Evolutionary conservation across 2,113 vertebrate genomes (phyloP).

Genomic region (Colinus virginianus): DNA sequence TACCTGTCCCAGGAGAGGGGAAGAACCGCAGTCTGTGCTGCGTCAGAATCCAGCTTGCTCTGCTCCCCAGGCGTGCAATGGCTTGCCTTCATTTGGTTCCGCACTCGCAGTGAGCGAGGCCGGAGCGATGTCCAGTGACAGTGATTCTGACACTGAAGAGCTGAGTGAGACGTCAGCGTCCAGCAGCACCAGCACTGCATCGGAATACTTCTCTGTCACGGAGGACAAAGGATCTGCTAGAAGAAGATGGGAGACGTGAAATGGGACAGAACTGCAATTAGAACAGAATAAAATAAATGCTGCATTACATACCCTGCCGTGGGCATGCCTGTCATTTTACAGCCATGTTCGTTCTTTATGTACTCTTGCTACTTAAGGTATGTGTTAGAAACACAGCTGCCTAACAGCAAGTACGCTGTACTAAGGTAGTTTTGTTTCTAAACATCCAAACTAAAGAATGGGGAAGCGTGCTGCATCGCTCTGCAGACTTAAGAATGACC

Average conservation of each 20-base stretch:
- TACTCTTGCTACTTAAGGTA: accelerated
- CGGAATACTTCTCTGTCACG: slow-evolving; percentile 29
- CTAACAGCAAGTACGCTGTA: background rate
- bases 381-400: background rate
- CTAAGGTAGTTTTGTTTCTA: background rate
- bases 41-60: background rate
- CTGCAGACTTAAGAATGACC: background rate
- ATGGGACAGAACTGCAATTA: background rate
- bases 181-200: background rate
- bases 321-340: background rate
- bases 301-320: background rate
- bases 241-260: background rate
- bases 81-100: background rate
- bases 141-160: slow-evolving; percentile 36
- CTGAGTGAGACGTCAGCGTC: background rate
- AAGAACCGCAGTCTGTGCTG: background rate
- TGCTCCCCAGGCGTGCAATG: background rate
- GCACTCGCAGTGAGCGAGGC: background rate
- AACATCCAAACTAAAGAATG: background rate
- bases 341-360: background rate
- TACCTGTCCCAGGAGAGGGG: background rate
- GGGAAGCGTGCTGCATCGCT: background rate
- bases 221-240: background rate
- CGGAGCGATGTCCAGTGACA: background rate
- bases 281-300: slow-evolving; percentile 3